Conservation (phyloP, 2,797 vertebrate species). For the Pseudochirops cupreus region DNA sequence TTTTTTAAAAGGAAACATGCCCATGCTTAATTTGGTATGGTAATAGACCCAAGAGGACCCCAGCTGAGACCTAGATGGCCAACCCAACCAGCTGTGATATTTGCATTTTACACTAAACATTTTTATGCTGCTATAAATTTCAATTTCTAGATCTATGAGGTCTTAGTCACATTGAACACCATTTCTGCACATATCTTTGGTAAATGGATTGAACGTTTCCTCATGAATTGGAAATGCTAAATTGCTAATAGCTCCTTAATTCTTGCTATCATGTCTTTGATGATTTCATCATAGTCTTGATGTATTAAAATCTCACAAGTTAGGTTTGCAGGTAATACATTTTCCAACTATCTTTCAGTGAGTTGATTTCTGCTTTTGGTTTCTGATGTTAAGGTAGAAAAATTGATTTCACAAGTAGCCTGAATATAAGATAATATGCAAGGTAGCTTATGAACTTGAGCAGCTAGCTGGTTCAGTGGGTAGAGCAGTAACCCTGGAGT, state of each 20-base stretch:
- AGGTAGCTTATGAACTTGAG: constrained; percentile 17
- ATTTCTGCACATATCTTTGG: constrained; percentile 58
- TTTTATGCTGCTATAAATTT: constrained; percentile 60
- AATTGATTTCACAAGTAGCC: constrained; percentile 18
- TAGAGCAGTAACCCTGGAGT: background rate
- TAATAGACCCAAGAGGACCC: constrained; percentile 50
- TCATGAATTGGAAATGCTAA: constrained; percentile 54
- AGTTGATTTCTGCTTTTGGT: background rate
- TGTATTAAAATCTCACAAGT: constrained; percentile 50
- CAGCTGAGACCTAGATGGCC: constrained; percentile 7
- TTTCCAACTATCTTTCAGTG: constrained; percentile 46
- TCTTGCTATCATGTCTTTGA: constrained; percentile 50
- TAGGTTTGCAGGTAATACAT: constrained; percentile 30
- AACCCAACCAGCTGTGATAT: constrained; percentile 52
- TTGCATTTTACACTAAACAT: constrained; percentile 58
- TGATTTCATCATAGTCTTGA: constrained; percentile 41
- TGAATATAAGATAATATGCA: constrained; percentile 15
- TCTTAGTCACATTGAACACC: constrained; percentile 60
- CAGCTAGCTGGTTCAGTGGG: background rate
- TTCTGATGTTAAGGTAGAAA: constrained; percentile 19
- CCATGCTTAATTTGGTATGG: constrained; percentile 20
- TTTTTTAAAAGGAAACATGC: constrained; percentile 19
- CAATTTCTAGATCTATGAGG: constrained; percentile 51
- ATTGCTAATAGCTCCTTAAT: constrained; percentile 47
- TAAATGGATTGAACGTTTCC: constrained; percentile 58